Evolutionary conservation across 2,888 invertebrate species (phyloP).

Genomic region (Parochlus steinenii): DNA sequence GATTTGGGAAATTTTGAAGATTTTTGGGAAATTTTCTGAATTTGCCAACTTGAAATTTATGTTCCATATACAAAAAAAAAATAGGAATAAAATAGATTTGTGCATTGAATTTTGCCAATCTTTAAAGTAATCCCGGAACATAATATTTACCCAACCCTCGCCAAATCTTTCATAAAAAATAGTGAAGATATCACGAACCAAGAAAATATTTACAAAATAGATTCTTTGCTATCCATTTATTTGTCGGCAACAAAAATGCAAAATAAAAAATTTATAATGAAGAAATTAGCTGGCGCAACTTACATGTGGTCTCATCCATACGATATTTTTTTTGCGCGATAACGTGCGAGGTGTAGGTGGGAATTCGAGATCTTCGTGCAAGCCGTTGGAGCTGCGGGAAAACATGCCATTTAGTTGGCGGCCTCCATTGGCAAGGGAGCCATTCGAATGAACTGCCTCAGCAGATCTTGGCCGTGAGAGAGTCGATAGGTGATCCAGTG

Average conservation of each 20-base stretch:
- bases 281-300: conserved; percentile 5
- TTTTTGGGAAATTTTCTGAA: too few relatives aligned
- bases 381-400: conserved; percentile 15
- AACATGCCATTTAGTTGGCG: conserved; percentile 14
- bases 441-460: not conserved
- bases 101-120: too few relatives aligned
- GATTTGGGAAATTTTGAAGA: too few relatives aligned
- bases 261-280: not conserved
- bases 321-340: conserved; percentile 15
- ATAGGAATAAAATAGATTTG: too few relatives aligned
- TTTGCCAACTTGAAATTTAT: too few relatives aligned
- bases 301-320: conserved; percentile 18
- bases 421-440: not conserved
- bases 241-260: conserved; percentile 1
- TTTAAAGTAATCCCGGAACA: too few relatives aligned
- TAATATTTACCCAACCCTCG: too few relatives aligned
- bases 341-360: conserved; percentile 16
- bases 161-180: too few relatives aligned
- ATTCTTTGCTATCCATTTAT: too few relatives aligned
- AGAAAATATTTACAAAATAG: too few relatives aligned
- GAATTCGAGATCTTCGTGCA: conserved; percentile 18
- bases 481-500: conserved; percentile 6
- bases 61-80: too few relatives aligned
- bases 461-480: conserved; percentile 4
- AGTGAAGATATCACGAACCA: too few relatives aligned